Evolutionary conservation across 2,888 invertebrate species (phyloP).

Genomic region (Drosophila melanosoma): DNA sequence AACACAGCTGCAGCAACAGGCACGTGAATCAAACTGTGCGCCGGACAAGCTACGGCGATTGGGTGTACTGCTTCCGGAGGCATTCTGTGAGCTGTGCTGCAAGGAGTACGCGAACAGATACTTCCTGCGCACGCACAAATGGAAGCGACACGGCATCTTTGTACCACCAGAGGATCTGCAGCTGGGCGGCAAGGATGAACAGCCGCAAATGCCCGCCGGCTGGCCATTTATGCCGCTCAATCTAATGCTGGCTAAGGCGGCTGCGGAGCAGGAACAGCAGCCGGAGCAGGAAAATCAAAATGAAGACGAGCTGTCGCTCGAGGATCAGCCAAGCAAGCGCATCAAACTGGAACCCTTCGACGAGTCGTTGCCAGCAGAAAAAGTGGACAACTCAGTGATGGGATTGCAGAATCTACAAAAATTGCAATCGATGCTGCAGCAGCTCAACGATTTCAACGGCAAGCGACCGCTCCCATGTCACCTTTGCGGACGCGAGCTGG

Average conservation of each 20-base stretch:
- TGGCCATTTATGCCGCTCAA: conserved; percentile 88
- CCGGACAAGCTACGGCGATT: conserved; percentile 90
- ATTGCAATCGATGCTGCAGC: conserved; percentile 95
- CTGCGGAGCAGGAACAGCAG: conserved; percentile 53
- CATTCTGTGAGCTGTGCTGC: conserved; percentile 97
- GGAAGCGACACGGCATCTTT: conserved; percentile 95
- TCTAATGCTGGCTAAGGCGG: conserved; percentile 87
- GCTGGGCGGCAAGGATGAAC: conserved; percentile 52
- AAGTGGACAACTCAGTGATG: conserved; percentile 85
- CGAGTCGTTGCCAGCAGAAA: conserved; percentile 49
- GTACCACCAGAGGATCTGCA: conserved; percentile 87
- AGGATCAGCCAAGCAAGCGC: conserved; percentile 72
- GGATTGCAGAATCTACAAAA: conserved; percentile 94
- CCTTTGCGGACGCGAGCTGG: conserved; percentile 90
- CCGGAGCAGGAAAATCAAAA: conserved; percentile 35
- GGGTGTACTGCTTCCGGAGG: conserved; percentile 93
- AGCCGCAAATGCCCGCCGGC: conserved; percentile 61
- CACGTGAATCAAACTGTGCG: conserved; percentile 90
- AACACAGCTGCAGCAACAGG: conserved; percentile 87
- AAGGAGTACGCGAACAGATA: conserved; percentile 97
- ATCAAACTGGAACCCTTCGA: conserved; percentile 77
- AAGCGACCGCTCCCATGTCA: conserved; percentile 87
- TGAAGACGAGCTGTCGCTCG: conserved; percentile 30
- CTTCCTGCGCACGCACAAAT: conserved; percentile 95
- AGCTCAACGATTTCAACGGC: conserved; percentile 92